phyloP scores from a whole-genome alignment of 2,888 invertebrate genomes.

The Orchestes rusci region DNA sequence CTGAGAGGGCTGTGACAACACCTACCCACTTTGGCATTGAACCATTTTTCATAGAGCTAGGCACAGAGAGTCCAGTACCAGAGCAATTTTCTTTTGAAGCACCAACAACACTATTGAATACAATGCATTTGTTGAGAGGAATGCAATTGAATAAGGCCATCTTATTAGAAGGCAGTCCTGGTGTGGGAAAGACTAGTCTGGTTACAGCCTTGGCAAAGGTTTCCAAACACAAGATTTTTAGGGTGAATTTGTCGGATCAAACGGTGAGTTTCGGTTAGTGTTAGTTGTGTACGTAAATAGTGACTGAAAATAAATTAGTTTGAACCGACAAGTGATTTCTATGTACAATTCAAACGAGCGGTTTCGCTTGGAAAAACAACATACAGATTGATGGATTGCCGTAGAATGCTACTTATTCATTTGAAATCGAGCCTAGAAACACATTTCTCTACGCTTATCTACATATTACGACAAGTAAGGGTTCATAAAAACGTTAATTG shows the following conservation, averaged over 20 bases:
- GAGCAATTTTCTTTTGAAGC: constrained; percentile 64
- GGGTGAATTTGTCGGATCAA: constrained; percentile 98
- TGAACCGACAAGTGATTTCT: too few species aligned
- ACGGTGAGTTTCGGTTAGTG: constrained; percentile 65
- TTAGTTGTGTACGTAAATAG: not conserved
- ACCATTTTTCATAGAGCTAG: constrained; percentile 67
- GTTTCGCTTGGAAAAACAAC: too few species aligned
- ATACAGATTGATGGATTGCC: too few species aligned
- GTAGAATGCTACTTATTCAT: too few species aligned
- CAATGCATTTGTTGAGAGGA: constrained; percentile 76
- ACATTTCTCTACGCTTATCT: too few species aligned
- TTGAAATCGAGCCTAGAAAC: too few species aligned
- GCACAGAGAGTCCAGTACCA: constrained; percentile 34
- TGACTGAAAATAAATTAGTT: too few species aligned
- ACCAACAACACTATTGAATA: constrained; percentile 74
- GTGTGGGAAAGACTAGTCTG: constrained; percentile 96
- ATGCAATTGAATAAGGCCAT: constrained; percentile 88
- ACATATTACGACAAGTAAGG: too few species aligned
- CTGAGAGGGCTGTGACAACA: too few species aligned
- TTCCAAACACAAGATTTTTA: constrained; percentile 74
- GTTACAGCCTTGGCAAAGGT: constrained; percentile 83
- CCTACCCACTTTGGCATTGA: constrained; percentile 70
- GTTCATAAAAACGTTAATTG: too few species aligned
- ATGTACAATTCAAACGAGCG: too few species aligned
- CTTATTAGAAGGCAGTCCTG: constrained; percentile 93